Evolutionary conservation across 2,797 vertebrate genomes (phyloP).

Genomic region (Chelidonichthys spinosus): DNA sequence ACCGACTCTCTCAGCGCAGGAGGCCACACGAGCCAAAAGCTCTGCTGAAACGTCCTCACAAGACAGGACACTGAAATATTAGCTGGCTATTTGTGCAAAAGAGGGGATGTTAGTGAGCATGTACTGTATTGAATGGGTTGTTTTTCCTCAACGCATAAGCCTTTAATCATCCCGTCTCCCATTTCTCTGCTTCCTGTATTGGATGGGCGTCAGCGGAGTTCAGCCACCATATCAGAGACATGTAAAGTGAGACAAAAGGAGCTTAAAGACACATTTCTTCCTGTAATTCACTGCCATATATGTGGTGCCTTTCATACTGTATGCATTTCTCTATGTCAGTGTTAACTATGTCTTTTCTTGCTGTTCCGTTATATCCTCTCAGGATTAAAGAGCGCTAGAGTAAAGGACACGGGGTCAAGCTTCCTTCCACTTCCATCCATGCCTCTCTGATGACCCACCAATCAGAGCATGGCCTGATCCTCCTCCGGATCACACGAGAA

Average conservation of each 20-base stretch:
- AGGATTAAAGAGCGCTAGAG: constrained; percentile 27
- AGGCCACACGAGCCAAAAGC: constrained; percentile 1
- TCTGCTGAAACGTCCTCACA: not conserved
- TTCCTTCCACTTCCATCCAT: constrained; percentile 24
- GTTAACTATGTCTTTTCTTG: constrained; percentile 9
- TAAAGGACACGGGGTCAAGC: constrained; percentile 36
- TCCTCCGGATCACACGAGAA: constrained; percentile 20
- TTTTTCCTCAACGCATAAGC: not conserved
- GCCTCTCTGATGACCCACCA: constrained; percentile 30
- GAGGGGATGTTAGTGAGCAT: not conserved
- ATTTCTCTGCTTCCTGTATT: not conserved
- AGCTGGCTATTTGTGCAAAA: not conserved
- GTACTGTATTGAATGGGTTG: not conserved
- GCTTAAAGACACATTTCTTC: constrained; percentile 8
- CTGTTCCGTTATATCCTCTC: constrained; percentile 10
- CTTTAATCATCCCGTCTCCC: not conserved
- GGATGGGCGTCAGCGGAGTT: not conserved
- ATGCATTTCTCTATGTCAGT: constrained; percentile 19
- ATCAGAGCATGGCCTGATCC: constrained; percentile 24
- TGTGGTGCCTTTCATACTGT: not conserved
- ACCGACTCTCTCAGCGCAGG: not conserved
- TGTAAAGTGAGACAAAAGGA: not conserved
- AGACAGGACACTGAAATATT: not conserved
- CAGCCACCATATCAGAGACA: constrained; percentile 3
- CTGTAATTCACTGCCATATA: constrained; percentile 12